A percentile compares a stretch with the other conserved stretches of the same genome.
Conservation (phyloP, 2,888 invertebrate species). For the Parnassius orleans region DNA sequence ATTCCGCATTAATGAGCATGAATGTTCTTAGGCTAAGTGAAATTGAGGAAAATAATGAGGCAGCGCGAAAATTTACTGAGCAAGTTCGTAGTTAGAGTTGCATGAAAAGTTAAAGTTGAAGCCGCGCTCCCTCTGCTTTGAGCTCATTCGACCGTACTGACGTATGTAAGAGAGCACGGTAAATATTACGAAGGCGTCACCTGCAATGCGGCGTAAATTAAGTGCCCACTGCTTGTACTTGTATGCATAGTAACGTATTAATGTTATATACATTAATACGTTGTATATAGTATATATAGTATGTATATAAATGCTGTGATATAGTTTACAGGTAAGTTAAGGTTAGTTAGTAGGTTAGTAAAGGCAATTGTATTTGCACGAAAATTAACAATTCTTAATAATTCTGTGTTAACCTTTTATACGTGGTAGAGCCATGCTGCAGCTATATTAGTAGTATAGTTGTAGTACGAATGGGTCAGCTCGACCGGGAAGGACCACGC, state of each 20-base stretch:
- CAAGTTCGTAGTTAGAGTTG: slow-evolving; percentile 26
- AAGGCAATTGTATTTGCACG: no score
- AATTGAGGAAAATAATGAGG: slow-evolving; percentile 29
- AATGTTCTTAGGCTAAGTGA: slow-evolving; percentile 27
- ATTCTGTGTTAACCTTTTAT: no score
- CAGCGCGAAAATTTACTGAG: slow-evolving; percentile 23
- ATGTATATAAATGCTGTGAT: no score
- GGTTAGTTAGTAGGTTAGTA: no score
- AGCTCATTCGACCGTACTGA: slow-evolving; percentile 25
- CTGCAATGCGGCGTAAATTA: slow-evolving; percentile 26
- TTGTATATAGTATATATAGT: no score
- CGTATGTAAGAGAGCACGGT: slow-evolving; percentile 15
- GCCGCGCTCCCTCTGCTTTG: slow-evolving; percentile 25
- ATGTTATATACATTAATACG: no score
- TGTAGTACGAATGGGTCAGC: no score
- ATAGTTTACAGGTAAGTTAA: no score
- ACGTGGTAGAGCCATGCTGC: no score
- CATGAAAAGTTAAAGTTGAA: slow-evolving; percentile 27
- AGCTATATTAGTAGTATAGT: no score
- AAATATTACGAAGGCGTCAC: slow-evolving; percentile 23
- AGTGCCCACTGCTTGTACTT: slow-evolving; percentile 23
- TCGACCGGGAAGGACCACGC: no score
- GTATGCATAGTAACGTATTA: slow-evolving; percentile 5
- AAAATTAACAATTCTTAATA: no score
- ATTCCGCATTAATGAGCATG: slow-evolving; percentile 25